Evolutionary conservation across 2,888 invertebrate genomes (phyloP).

Genomic region (Ecliptopera silaceata): DNA sequence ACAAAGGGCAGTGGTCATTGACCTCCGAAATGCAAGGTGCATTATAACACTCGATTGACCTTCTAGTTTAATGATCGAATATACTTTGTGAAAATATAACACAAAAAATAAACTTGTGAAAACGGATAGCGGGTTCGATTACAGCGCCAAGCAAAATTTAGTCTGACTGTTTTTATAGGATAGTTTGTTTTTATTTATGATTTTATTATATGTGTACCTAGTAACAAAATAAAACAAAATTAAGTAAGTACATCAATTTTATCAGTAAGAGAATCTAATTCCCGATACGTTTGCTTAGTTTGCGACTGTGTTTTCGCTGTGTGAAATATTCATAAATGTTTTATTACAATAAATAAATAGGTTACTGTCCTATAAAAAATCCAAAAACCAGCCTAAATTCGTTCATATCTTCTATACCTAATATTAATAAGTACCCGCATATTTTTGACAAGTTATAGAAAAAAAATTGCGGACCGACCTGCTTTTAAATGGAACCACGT

Average conservation of each 20-base stretch:
- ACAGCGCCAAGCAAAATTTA: too few relatives aligned
- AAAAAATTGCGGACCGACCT: slow-evolving; percentile 42
- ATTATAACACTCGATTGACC: slow-evolving; percentile 34
- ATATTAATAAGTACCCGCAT: slow-evolving; percentile 18
- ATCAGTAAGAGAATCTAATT: too few relatives aligned
- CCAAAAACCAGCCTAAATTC: neutral
- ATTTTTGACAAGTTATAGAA: neutral
- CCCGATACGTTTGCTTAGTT: too few relatives aligned
- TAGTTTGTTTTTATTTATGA: too few relatives aligned
- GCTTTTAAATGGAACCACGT: slow-evolving; percentile 49
- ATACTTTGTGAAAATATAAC: too few relatives aligned
- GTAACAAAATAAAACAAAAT: too few relatives aligned
- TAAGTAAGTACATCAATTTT: too few relatives aligned
- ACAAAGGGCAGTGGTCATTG: slow-evolving; percentile 32
- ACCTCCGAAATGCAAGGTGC: slow-evolving; percentile 35
- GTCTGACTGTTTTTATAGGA: too few relatives aligned
- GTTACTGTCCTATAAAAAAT: neutral
- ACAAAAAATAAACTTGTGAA: too few relatives aligned
- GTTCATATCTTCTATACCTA: neutral
- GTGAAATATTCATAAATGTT: too few relatives aligned
- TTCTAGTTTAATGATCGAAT: slow-evolving; percentile 32
- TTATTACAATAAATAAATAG: too few relatives aligned
- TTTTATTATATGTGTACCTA: neutral
- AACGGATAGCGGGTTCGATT: neutral
- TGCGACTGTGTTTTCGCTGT: too few relatives aligned